These are phyloP conservation scores for Arnoldichthys spilopterus DNA, from an alignment of 2,797 vertebrate genomes.

Conservation along the genomic window DNA sequence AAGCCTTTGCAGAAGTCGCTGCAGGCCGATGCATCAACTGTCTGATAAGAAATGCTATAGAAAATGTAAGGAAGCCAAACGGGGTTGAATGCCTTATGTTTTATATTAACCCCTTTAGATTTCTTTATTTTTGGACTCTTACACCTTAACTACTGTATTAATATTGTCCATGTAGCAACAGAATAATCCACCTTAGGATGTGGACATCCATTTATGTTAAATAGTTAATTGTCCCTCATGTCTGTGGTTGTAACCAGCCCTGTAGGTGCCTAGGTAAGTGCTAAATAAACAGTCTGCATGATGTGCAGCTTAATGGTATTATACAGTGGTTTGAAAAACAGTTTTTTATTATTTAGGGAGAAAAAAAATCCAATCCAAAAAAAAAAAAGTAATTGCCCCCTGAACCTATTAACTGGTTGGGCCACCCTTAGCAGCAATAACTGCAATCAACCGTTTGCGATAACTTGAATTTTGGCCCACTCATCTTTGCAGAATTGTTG, in stretches of 20 bases:
- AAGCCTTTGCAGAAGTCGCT: neutral
- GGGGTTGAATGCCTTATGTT: neutral
- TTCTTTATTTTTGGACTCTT: too few species aligned
- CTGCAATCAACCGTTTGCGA: too few species aligned
- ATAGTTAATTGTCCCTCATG: neutral
- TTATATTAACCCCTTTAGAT: neutral
- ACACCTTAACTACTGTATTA: neutral
- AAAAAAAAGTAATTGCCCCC: too few species aligned
- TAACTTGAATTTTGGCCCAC: too few species aligned
- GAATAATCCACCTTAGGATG: neutral
- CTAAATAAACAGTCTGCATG: neutral
- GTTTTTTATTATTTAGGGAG: too few species aligned
- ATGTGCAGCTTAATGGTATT: neutral
- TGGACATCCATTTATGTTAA: too few species aligned
- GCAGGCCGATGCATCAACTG: constrained; percentile 32
- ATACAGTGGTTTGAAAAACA: too few species aligned
- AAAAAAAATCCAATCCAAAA: too few species aligned
- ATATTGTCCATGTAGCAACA: too few species aligned
- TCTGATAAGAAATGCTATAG: neutral
- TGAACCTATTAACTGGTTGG: too few species aligned
- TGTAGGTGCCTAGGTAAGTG: neutral
- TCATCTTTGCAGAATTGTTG: too few species aligned
- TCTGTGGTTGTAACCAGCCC: neutral
- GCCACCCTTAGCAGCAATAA: too few species aligned
- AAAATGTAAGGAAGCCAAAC: neutral